Base-by-base conservation (phyloP, 2,797 vertebrate genomes). In the Epinephelus malabaricus region DNA sequence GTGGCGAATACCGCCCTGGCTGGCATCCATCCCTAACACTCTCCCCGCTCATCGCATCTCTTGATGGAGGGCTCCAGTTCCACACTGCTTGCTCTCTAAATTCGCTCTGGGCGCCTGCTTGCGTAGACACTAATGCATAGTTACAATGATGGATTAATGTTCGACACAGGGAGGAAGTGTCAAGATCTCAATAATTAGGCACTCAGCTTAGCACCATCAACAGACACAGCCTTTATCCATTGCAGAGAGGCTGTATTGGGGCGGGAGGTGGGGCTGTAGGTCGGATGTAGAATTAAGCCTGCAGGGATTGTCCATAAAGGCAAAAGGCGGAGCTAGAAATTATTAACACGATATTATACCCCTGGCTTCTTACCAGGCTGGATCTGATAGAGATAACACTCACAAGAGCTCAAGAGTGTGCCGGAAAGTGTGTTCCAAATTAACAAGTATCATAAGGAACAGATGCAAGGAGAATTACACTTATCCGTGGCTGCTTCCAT, bases 141-240 rank as follows among this genome's bases (percentile, higher is more conserved):
- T 95, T 94, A 91, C 90, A 91, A 94, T 95, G 95, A 95, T 86
- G 93, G 94, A 95, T 95, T 93, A 88, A 91, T 91, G 91, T 91
- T 91, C 73, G 78, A 90, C 89, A 86, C 89, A 46, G 88, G 78
- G 84, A 91, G 88, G 89, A 92, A 91, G 93, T 95, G 93, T 95
- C 93, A 86, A 83, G 90, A 93, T 94, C 89, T 92, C 88, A 91
- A 94, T 95, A 95, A 95, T 96, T 95, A 95, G 92, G 83, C 89
- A 87, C 92, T 94, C 90, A 77, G 89, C 83, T 85, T 58, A 90
- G 84, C 84, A 70, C 85, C 91, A 76, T 88, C 91, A 85, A 82
- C 87, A 84, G 82, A 85, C 69, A 23, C 83, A 53, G 82, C 75
- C 76, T 89, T 88, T 83, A 89, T 84, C 83, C 77, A n/a, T 67